Percentiles rank a stretch among this genome's conserved stretches.
Evolutionary conservation across 2,113 vertebrate species (phyloP).

Genomic region (Heliornis fulica): DNA sequence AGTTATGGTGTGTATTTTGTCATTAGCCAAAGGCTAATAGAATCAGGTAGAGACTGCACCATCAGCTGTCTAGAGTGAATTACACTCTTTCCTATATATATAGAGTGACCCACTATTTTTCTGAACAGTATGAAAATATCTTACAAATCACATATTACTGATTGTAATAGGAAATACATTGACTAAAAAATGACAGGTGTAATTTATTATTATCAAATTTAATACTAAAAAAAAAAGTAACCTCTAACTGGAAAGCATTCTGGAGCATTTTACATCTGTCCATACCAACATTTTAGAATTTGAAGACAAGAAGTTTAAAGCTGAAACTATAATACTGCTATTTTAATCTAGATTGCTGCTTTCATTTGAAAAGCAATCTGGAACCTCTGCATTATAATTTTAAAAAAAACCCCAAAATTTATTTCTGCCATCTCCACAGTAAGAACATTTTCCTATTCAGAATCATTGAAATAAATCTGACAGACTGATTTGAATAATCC

Average conservation of each 20-base stretch:
- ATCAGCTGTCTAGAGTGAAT: neutral
- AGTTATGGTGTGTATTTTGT: neutral
- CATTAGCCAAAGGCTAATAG: neutral
- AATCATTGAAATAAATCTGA: slow-evolving; percentile 35
- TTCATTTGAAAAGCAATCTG: slow-evolving; percentile 11
- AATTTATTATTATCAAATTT: neutral
- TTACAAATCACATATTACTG: neutral
- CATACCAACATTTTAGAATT: neutral
- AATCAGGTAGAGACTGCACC: neutral
- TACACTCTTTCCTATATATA: neutral
- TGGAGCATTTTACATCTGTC: neutral
- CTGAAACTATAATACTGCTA: neutral
- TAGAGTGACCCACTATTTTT: neutral
- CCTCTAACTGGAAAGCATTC: neutral
- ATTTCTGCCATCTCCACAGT: slow-evolving; percentile 45
- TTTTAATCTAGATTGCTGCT: slow-evolving; percentile 28
- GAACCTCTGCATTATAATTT: neutral
- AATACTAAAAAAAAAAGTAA: neutral
- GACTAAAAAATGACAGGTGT: neutral
- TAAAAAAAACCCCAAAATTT: slow-evolving; percentile 7
- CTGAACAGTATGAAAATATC: neutral
- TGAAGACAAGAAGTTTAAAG: neutral
- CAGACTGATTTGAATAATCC: slow-evolving; percentile 50
- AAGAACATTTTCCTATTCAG: slow-evolving; percentile 17
- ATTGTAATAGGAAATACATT: neutral